A percentile compares a stretch with the other conserved stretches of the same genome.
Conservation (phyloP, 1,140 invertebrate species). For the Aethina tumida region DNA sequence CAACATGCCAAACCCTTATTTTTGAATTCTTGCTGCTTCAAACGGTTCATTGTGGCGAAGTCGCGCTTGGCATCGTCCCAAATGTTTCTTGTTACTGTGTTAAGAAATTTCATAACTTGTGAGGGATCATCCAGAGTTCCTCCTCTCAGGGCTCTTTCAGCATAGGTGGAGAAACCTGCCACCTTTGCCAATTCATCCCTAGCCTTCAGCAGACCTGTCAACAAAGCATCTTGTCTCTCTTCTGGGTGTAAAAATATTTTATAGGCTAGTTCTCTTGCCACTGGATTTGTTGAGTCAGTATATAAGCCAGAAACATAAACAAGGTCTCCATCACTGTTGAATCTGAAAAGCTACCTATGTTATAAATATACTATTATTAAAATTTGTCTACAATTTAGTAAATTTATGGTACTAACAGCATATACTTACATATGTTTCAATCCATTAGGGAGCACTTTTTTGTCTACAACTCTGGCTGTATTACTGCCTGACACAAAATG, state of each 20-base stretch:
- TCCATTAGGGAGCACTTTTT: slow-evolving; percentile 59
- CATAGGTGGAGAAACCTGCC: slow-evolving; percentile 82
- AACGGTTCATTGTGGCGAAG: slow-evolving; percentile 60
- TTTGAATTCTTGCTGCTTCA: slow-evolving; percentile 53
- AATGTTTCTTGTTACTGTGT: slow-evolving; percentile 62
- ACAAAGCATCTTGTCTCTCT: slow-evolving; percentile 60
- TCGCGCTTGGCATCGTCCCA: slow-evolving; percentile 53
- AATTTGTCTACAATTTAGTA: no score
- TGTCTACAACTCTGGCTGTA: slow-evolving; percentile 52
- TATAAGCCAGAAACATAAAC: slow-evolving; percentile 68
- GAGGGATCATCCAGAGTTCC: slow-evolving; percentile 76
- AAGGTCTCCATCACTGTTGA: slow-evolving; percentile 58
- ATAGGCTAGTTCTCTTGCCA: slow-evolving; percentile 82
- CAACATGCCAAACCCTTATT: slow-evolving; percentile 54
- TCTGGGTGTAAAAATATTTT: slow-evolving; percentile 77
- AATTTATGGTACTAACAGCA: neutral
- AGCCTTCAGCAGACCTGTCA: slow-evolving; percentile 60
- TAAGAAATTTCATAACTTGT: slow-evolving; percentile 70
- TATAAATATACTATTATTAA: no score
- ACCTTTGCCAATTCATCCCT: slow-evolving; percentile 68
- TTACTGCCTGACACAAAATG: slow-evolving; percentile 72
- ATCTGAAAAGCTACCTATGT: slow-evolving; percentile 55
- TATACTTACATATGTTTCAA: slow-evolving; percentile 68
- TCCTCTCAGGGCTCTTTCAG: slow-evolving; percentile 77
- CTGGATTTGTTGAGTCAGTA: slow-evolving; percentile 68